Base-by-base conservation (phyloP, 23 tunicate genomes). In the Phallusia fumigata region DNA sequence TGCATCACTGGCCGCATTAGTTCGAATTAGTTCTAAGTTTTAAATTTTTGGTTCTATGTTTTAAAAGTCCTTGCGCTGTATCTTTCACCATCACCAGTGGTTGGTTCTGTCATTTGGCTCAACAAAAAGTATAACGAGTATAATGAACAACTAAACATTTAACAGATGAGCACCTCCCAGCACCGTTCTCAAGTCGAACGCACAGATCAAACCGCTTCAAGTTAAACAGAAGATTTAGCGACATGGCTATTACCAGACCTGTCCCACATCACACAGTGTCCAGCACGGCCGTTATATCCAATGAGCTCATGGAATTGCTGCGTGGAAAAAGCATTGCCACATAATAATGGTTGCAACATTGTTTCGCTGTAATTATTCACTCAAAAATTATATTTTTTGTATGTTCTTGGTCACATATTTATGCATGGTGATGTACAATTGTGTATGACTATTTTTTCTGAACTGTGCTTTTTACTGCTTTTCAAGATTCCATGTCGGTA, bases 241-340 rank as follows among this genome's bases (percentile, higher is more conserved):
- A 58, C 69, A 58, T 58, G 69, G 69, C 69, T 16, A 58, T 58
- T 13, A 58, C 69, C 69, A 58, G 69, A 24, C 69, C 28, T 24
- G 28, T 16, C 28, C 16, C 26, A 22, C 8, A 5, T 24, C 69
- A 58, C 69, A 58, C 28, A 5, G 13, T 16, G 13, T 16, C 28
- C 16, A 58, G 15, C 28, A 58, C 26, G 8, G 69, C 69, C 28
- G 69, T 58, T 1, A 58, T 58, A 21, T 58, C 69, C 26, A 58
- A 24, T 24, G 69, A 58, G 69, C 28, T 58, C 5, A 22, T 58
- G 69, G 69, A 58, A 58, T 16, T 58, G 11, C 13, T 58, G 13
- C 69, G 69, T 6, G 69, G 28, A 58, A 22, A 58, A 24, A 58
- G 69, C 69, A 58, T 58, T 58, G 69, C 69, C 28, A 58, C 69